phyloP scores from a whole-genome alignment of 2,113 vertebrate genomes.

The Solea senegalensis region DNA sequence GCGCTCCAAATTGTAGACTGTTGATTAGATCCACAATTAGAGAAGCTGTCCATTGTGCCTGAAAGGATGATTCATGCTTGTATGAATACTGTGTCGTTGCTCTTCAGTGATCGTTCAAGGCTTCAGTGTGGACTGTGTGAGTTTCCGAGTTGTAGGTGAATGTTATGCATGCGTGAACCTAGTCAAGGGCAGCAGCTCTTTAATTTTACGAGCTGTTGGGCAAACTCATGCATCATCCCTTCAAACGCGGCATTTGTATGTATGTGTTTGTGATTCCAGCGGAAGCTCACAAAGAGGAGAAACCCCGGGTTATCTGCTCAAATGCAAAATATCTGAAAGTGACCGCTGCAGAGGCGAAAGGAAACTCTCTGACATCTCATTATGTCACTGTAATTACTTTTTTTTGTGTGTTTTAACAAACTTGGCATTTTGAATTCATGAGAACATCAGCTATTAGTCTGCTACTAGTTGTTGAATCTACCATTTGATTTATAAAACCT shows the following conservation, averaged over 20 bases:
- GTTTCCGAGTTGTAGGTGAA: neutral
- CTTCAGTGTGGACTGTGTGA: neutral
- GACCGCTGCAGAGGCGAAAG: neutral
- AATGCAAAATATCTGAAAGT: neutral
- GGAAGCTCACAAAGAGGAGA: neutral
- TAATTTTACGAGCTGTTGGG: neutral
- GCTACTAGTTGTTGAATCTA: no score
- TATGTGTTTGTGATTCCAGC: neutral
- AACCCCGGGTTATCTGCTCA: neutral
- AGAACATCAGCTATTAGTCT: no score
- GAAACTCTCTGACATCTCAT: neutral
- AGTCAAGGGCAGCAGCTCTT: neutral
- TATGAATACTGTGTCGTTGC: neutral
- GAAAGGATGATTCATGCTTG: neutral
- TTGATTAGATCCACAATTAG: neutral
- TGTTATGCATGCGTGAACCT: neutral
- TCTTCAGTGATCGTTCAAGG: neutral
- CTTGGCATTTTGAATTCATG: no score
- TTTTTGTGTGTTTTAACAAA: neutral
- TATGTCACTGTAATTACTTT: neutral
- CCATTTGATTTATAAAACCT: no score
- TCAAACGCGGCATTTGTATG: neutral
- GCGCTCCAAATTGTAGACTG: neutral
- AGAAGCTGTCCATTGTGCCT: conserved; percentile 3
- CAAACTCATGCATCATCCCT: neutral